phyloP scores from a whole-genome alignment of 2,797 vertebrate species.

The Anguilla marmorata region DNA sequence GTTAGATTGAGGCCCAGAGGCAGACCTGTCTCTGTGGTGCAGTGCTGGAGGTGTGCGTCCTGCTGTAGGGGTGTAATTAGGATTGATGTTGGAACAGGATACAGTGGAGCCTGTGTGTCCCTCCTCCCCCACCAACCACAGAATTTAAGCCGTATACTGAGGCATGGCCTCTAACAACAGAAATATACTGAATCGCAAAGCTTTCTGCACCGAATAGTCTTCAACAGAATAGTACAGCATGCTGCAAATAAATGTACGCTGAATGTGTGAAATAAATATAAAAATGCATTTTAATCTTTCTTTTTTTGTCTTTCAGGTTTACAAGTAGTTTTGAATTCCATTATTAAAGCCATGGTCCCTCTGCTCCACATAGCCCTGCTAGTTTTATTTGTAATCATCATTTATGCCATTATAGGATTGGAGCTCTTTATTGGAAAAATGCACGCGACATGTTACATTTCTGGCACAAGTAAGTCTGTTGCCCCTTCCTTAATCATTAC shows the following conservation, averaged over 20 bases:
- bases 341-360: constrained; percentile 99
- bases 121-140: not conserved
- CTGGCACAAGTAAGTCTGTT: constrained; percentile 79
- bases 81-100: not conserved
- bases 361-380: constrained; percentile 98
- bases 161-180: not conserved
- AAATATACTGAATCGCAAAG: not conserved
- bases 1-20: not conserved
- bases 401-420: constrained; percentile 99
- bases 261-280: constrained; percentile 36
- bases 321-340: constrained; percentile 99
- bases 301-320: constrained; percentile 80
- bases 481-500: not conserved
- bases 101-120: not conserved
- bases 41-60: not conserved
- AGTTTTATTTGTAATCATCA: constrained; percentile 99
- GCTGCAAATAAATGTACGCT: not conserved
- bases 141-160: not conserved
- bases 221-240: not conserved
- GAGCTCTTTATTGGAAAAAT: constrained; percentile 99
- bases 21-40: not conserved
- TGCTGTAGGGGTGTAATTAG: not conserved
- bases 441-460: constrained; percentile 92
- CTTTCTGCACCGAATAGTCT: not conserved
- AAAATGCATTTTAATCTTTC: constrained; percentile 13